Base-by-base conservation (phyloP, 2,113 vertebrate genomes). In the Halcyon senegalensis region DNA sequence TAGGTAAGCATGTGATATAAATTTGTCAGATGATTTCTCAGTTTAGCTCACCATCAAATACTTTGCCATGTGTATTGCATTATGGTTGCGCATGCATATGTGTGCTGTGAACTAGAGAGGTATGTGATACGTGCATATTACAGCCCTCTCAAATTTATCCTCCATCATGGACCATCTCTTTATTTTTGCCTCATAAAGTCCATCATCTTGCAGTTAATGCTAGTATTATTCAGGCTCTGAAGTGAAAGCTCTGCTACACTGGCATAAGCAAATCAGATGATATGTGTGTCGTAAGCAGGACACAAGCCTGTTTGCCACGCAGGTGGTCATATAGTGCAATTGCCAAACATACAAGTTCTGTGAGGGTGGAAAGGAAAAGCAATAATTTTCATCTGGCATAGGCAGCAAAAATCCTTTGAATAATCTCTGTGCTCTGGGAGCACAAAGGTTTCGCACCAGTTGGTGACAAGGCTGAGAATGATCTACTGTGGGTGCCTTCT, bases 241-340 rank as follows among this genome's bases (percentile, higher is more conserved):
- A 87, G 46, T 30, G 63, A 77, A 16, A 7, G 0, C 43, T 84
- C 46, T 78, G 27, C 43, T 68, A 39, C 4, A 0, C 30, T 33
- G 27, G 9, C 28, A 64, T 33, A 20, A 70, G 23, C 37, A 30
- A 51, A 48, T 55, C 41, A 31, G 43, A 41, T 0, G 0, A 5
- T 18, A 20, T 13, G 28, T 1, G 0, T 1, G 17, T 67, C 2
- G 1, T n/a, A 33, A 72, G 28, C 5, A 1, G n/a, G 24, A 51
- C 31, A 37, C 27, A 62, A 50, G 33, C 39, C 44, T 4, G 2
- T 48, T 60, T 21, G 18, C 13, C 50, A 11, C 35, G 35, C 35
- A 75, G 37, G 16, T 51, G 62, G 11, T 18, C 5, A 0, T 62
- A 24, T 13, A 72, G 24, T 53, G 37, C 30, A 31, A 0, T 23